Percentiles rank a stretch among this genome's conserved stretches.
These are phyloP conservation scores for Ischnura elegans DNA, from an alignment of 2,888 invertebrate species.

Conservation along the genomic window DNA sequence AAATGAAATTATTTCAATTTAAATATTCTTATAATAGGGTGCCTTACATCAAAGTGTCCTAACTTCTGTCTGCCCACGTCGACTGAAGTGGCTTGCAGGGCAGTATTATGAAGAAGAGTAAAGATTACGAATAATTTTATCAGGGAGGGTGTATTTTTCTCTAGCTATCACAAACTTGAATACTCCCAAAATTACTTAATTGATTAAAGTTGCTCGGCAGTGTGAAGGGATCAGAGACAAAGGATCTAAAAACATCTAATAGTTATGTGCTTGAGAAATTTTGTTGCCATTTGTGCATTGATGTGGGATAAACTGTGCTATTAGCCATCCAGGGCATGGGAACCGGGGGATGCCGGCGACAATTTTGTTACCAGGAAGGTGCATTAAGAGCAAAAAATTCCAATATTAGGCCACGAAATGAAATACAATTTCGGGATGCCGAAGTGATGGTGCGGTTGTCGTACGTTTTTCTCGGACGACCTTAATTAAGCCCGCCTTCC, in stretches of 20 bases:
- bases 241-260: not conserved
- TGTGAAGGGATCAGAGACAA: too few relatives aligned
- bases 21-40: too few relatives aligned
- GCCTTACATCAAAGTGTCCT: too few relatives aligned
- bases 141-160: too few relatives aligned
- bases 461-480: conserved; percentile 24
- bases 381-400: not conserved
- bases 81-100: too few relatives aligned
- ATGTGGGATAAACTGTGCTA: not conserved
- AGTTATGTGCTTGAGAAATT: not conserved
- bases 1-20: too few relatives aligned
- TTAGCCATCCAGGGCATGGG: not conserved
- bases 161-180: too few relatives aligned
- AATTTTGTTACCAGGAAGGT: conserved; percentile 4
- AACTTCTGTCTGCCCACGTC: too few relatives aligned
- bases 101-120: too few relatives aligned
- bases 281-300: not conserved
- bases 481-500: conserved; percentile 18
- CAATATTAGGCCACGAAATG: not conserved
- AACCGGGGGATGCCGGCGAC: not conserved
- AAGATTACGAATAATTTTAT: too few relatives aligned
- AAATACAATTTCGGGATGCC: conserved; percentile 4
- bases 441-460: not conserved
- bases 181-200: too few relatives aligned
- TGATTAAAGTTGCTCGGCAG: too few relatives aligned